A percentile compares a stretch with the other conserved stretches of the same genome.
These are phyloP conservation scores for Etia nguti DNA, from an alignment of 2,113 vertebrate genomes.

Conservation along the genomic window DNA sequence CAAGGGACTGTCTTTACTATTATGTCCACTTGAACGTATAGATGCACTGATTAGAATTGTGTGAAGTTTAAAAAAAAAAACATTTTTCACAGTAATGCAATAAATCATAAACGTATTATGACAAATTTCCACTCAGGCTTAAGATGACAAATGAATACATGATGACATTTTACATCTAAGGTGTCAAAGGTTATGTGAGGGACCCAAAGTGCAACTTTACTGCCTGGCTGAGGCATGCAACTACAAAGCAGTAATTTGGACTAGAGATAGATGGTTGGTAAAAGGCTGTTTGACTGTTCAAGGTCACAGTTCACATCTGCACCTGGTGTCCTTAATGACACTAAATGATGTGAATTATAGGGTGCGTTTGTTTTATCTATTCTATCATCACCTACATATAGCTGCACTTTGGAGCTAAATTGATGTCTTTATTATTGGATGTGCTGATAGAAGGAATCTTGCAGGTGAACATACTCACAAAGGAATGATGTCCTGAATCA, in stretches of 20 bases:
- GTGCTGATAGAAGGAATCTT: constrained; percentile 34
- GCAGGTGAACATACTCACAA: constrained; percentile 14
- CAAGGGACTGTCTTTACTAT: not conserved
- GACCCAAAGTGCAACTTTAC: not conserved
- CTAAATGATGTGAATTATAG: constrained; percentile 30
- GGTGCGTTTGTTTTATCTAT: constrained; percentile 26
- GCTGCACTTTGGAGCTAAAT: constrained; percentile 3
- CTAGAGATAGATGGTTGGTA: not conserved
- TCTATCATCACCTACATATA: constrained; percentile 47
- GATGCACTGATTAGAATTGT: not conserved
- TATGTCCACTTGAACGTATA: not conserved
- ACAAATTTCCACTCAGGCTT: not conserved
- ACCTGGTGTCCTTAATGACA: constrained; percentile 39
- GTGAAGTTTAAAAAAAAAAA: too few species aligned
- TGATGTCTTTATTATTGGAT: constrained; percentile 17
- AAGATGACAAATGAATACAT: not conserved
- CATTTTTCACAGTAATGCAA: not conserved
- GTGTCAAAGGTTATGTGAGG: not conserved
- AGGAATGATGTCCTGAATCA: not conserved
- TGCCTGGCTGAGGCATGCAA: not conserved
- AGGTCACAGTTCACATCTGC: constrained; percentile 40
- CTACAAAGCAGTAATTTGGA: not conserved
- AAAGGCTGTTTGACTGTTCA: not conserved
- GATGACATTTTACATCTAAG: not conserved
- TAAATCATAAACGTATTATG: not conserved